Conservation (phyloP, 2,113 vertebrate genomes). For the Melanocharis versteri region DNA sequence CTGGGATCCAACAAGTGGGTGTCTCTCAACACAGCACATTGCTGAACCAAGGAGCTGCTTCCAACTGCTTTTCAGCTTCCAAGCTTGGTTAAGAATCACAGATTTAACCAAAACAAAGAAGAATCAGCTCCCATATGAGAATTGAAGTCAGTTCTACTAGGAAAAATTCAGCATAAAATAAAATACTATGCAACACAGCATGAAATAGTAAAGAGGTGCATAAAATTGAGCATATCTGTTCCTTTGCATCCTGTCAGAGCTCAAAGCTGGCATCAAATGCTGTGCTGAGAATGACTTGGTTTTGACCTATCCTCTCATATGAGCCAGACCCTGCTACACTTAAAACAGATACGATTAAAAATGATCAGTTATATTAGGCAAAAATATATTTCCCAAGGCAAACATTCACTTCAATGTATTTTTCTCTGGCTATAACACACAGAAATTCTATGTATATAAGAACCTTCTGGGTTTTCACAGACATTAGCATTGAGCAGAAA, state of each 20-base stretch:
- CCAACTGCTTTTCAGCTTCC: neutral
- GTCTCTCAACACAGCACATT: neutral
- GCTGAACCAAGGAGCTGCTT: neutral
- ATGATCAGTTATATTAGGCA: slow-evolving; percentile 53
- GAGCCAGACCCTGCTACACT: neutral
- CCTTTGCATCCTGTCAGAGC: slow-evolving; percentile 1
- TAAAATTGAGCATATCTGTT: slow-evolving; percentile 8
- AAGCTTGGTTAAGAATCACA: neutral
- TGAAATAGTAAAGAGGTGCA: neutral
- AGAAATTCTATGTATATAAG: slow-evolving; percentile 20
- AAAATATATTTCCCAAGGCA: slow-evolving; percentile 56
- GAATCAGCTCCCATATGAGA: neutral
- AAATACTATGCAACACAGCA: neutral
- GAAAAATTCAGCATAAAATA: neutral
- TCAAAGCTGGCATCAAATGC: neutral
- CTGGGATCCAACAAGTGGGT: rapidly evolving
- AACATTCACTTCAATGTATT: neutral
- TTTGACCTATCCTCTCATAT: slow-evolving; percentile 33
- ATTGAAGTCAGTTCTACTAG: neutral
- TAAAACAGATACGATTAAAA: slow-evolving; percentile 50
- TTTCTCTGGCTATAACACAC: neutral
- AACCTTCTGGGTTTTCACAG: slow-evolving; percentile 33
- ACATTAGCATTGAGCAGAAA: slow-evolving; percentile 32
- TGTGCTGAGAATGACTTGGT: neutral
- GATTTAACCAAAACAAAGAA: neutral